phyloP scores from a whole-genome alignment of 2,888 invertebrate species.

The Caenorhabditis uteleia region DNA sequence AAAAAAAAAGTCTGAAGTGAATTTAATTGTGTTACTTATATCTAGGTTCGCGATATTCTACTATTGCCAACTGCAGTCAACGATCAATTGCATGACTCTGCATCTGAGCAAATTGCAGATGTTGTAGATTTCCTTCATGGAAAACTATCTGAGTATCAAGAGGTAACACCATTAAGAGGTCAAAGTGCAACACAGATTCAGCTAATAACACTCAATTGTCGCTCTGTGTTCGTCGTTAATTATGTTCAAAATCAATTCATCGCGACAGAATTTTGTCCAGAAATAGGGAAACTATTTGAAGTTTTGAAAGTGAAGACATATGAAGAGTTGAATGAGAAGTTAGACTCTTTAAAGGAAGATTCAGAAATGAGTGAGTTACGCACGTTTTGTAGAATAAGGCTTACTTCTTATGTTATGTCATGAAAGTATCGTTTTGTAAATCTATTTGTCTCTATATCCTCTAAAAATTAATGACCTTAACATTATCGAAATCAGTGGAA shows the following conservation, averaged over 20 bases:
- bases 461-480: no score
- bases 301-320: slow-evolving; percentile 37
- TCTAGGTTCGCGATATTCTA: slow-evolving; percentile 51
- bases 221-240: slow-evolving; percentile 48
- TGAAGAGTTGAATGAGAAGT: slow-evolving; percentile 23
- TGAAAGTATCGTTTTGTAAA: no score
- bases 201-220: slow-evolving; percentile 37
- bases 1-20: no score
- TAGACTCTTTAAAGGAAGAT: slow-evolving; percentile 37
- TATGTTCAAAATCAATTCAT: slow-evolving; percentile 52
- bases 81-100: slow-evolving; percentile 34
- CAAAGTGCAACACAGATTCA: slow-evolving; percentile 7
- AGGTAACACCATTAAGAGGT: slow-evolving; percentile 15
- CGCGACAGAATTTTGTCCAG: slow-evolving; percentile 43
- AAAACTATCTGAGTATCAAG: slow-evolving; percentile 45
- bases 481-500: no score
- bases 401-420: not conserved
- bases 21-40: no score
- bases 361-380: slow-evolving; percentile 36
- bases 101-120: slow-evolving; percentile 28
- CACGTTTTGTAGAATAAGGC: not conserved
- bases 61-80: slow-evolving; percentile 34
- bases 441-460: not conserved
- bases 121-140: slow-evolving; percentile 41
- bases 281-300: slow-evolving; percentile 44